Percentiles rank a stretch among this genome's conserved stretches.
Evolutionary conservation across 1,140 invertebrate genomes (phyloP).

Genomic region (Atta colombica): DNA sequence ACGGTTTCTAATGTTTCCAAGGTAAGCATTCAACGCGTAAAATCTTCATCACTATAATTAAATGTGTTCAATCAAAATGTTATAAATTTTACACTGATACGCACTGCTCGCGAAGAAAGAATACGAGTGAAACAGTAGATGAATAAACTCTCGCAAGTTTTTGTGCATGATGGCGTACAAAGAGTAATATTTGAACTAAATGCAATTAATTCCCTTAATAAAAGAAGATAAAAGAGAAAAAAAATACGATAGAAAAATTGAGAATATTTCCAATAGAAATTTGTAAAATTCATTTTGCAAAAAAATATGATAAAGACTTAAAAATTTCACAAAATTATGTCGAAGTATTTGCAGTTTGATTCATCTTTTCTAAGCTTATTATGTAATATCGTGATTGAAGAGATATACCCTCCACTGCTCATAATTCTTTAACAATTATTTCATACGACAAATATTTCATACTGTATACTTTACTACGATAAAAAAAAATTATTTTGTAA

Average conservation of each 20-base stretch:
- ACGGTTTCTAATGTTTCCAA: background rate
- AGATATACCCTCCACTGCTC: background rate
- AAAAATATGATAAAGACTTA: slow-evolving; percentile 12
- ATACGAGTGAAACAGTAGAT: background rate
- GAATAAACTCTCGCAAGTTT: slow-evolving; percentile 46
- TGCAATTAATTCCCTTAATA: slow-evolving; percentile 39
- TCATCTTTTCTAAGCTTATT: background rate
- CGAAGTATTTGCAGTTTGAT: background rate
- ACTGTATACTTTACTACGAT: too few species aligned
- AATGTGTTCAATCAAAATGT: slow-evolving; percentile 12
- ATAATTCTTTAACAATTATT: too few species aligned
- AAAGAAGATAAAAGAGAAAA: background rate
- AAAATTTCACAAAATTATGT: background rate
- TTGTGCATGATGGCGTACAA: slow-evolving; percentile 5
- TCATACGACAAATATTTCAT: too few species aligned
- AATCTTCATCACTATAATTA: slow-evolving; percentile 46
- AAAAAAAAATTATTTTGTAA: too few species aligned
- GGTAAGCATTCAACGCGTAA: background rate
- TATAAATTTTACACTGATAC: slow-evolving; percentile 21
- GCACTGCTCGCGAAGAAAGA: background rate
- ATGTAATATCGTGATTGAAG: background rate
- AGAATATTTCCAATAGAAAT: background rate
- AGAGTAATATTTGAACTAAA: slow-evolving; percentile 67
- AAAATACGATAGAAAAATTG: background rate
- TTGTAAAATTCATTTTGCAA: background rate